A percentile compares a stretch with the other conserved stretches of the same genome.
These are phyloP conservation scores for Pollimyrus isidori DNA, from an alignment of 2,113 vertebrate species.

Conservation along the genomic window DNA sequence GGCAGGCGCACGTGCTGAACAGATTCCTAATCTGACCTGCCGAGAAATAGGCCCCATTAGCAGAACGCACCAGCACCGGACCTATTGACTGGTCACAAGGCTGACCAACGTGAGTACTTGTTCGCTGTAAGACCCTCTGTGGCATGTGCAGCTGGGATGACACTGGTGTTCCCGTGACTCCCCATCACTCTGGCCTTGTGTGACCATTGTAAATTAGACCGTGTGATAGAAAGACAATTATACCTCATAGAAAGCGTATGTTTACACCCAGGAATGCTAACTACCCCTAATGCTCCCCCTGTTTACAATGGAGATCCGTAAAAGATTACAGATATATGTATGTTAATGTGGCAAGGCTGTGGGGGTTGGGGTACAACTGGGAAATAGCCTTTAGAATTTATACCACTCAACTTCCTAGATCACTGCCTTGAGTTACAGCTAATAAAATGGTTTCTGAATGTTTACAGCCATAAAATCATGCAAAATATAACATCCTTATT, in stretches of 20 bases:
- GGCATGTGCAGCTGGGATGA: not conserved
- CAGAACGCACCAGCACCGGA: not conserved
- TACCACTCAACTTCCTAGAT: not conserved
- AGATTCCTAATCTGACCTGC: not conserved
- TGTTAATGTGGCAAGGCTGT: not conserved
- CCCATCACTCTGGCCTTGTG: not conserved
- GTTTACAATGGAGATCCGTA: not conserved
- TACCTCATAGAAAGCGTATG: not conserved
- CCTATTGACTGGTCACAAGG: not conserved
- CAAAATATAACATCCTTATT: not conserved
- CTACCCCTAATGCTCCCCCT: not conserved
- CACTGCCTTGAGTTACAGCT: not conserved
- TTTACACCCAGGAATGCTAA: not conserved
- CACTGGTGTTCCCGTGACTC: not conserved
- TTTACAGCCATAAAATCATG: not conserved
- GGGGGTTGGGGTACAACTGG: not conserved
- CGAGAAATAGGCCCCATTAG: constrained; percentile 2
- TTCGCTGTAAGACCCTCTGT: not conserved
- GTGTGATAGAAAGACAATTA: not conserved
- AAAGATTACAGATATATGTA: not conserved
- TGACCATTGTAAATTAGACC: not conserved
- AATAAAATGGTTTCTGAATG: not conserved
- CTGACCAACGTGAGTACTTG: not conserved
- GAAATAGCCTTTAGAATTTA: not conserved
- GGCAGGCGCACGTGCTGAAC: not conserved